phyloP scores from a whole-genome alignment of 2,113 vertebrate genomes.

The Gallinago paraguaiae region DNA sequence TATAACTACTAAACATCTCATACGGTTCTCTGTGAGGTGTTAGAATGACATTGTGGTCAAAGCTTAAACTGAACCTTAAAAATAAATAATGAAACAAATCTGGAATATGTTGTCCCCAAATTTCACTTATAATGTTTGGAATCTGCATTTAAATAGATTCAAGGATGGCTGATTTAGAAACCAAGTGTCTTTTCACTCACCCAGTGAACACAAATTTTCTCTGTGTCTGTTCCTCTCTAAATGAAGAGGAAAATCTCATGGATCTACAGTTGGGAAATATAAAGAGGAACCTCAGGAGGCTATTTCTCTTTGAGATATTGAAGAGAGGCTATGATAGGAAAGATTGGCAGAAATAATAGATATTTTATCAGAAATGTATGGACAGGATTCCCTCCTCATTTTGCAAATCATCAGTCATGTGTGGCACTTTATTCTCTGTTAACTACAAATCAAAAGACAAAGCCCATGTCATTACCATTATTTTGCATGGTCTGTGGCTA shows the following conservation, averaged over 20 bases:
- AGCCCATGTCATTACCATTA: background rate
- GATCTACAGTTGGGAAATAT: background rate
- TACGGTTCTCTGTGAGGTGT: background rate
- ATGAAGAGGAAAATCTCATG: background rate
- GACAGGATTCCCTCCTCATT: background rate
- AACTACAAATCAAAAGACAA: background rate
- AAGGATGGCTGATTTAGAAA: background rate
- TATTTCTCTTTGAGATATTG: background rate
- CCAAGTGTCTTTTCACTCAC: background rate
- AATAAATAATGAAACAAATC: background rate
- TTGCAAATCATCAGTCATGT: background rate
- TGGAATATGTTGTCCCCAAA: background rate
- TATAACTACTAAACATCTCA: background rate
- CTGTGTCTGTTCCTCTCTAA: background rate
- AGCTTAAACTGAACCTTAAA: background rate
- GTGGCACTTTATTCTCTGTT: background rate
- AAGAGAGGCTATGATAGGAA: background rate
- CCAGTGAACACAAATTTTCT: background rate
- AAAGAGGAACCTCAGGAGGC: background rate
- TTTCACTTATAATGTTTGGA: background rate
- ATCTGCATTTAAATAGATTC: background rate
- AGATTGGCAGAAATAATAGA: background rate
- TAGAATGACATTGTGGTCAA: background rate
- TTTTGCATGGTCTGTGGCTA: background rate
- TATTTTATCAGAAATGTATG: background rate